phyloP scores from a whole-genome alignment of 2,113 vertebrate genomes.

The Monarcha castaneiventris region DNA sequence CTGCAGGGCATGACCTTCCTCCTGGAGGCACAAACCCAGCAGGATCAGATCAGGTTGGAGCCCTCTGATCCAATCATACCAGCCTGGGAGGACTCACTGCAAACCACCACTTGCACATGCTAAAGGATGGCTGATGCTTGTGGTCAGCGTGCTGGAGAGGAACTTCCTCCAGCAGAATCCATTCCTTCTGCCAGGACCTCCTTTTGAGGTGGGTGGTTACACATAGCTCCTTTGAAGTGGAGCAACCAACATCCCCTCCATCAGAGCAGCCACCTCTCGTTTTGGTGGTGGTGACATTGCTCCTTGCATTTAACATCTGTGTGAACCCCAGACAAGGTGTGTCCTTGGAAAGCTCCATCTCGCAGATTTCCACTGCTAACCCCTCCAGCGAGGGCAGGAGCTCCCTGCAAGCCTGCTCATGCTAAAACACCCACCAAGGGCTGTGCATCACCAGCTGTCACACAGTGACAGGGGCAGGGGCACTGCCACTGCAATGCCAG shows the following conservation, averaged over 20 bases:
- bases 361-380: background rate
- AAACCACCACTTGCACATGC: background rate
- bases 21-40: background rate
- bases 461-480: background rate
- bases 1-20: background rate
- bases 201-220: too few relatives aligned
- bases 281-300: too few relatives aligned
- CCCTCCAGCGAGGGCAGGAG: background rate
- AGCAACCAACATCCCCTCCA: background rate
- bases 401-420: background rate
- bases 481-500: too few relatives aligned
- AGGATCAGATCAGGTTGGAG: background rate
- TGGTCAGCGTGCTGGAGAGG: background rate
- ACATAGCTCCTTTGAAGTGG: background rate
- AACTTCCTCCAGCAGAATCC: background rate
- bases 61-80: background rate
- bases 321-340: background rate
- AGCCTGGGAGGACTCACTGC: background rate
- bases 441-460: background rate
- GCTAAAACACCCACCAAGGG: background rate
- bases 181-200: background rate
- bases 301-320: rapidly evolving
- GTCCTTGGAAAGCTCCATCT: background rate
- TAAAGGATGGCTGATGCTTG: too few relatives aligned
- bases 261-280: background rate